Percentiles rank a stretch among this genome's conserved stretches.
These are phyloP conservation scores for Eurystomus glaucurus DNA, from an alignment of 2,797 vertebrate species.

Conservation along the genomic window DNA sequence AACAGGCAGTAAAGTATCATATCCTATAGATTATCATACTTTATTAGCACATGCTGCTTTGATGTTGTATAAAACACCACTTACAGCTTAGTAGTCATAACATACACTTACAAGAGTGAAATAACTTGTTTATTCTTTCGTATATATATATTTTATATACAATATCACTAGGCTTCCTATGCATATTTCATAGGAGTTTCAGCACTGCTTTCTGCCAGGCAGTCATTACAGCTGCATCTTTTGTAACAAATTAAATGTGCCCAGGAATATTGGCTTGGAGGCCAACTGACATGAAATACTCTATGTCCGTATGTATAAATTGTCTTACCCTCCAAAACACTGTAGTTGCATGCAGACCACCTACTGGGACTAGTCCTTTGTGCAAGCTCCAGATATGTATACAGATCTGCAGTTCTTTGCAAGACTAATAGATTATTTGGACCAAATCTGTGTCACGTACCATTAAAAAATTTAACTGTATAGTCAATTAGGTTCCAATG, in stretches of 20 bases:
- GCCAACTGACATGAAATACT: background rate
- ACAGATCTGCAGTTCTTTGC: background rate
- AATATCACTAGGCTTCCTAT: background rate
- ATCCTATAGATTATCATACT: background rate
- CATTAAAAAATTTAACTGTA: background rate
- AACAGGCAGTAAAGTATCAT: background rate
- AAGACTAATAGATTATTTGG: background rate
- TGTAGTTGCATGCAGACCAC: background rate
- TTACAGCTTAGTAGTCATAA: background rate
- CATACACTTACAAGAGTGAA: background rate
- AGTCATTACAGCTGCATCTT: background rate
- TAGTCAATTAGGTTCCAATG: background rate
- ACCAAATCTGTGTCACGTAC: background rate
- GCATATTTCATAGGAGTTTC: background rate
- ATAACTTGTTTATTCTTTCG: background rate
- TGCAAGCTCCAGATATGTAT: background rate
- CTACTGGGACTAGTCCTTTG: background rate
- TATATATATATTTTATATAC: background rate
- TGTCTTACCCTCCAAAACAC: background rate
- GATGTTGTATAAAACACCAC: background rate
- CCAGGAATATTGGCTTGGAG: background rate
- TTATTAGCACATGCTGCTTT: background rate
- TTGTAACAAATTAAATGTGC: background rate
- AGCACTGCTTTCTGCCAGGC: background rate
- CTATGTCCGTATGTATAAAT: accelerated